Evolutionary conservation across 1,140 invertebrate genomes (phyloP), one percentile per base, ranked within the genome.

Genomic region (Marisa cornuarietis): DNA sequence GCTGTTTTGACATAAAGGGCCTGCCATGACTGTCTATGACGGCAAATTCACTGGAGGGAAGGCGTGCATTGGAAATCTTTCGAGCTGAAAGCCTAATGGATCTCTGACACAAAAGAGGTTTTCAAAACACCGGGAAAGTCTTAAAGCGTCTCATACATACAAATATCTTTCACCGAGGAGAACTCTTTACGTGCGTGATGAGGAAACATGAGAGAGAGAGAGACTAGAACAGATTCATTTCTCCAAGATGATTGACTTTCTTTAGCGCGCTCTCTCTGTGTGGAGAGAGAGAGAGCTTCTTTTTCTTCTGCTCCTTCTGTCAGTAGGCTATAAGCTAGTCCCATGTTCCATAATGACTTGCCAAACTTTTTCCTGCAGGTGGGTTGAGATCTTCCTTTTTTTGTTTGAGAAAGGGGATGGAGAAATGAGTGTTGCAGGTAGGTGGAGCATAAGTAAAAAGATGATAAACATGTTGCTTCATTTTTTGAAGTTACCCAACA

Each of bases 71-170:
- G 52, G 62, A 75, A 26, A 61, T 42, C 24, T 62, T 62, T 62
- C n/a, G 9, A 62, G 52, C 73, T 62, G 73, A 75, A 75, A 75
- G 73, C 7, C 54, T 75, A 62, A 75, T 61, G n/a, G 22, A n/a
- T 68, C 65, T 68, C 22, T 13, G 11, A 22, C 54, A 61, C 22
- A 62, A 24, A 58, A 31, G 73, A 24, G 73, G 49, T 18, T 58
- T 58, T 58, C 54, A 58, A 71, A 71, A 42, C 31, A 42, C 5
- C 18, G 5, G 26, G 18, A 8, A 31, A 18, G 49, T 71, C 31
- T 71, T 26, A 73, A 22, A 54, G 49, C 10, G 2, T 54, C 13
- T 54, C 49, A 51, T 20, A 22, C 16, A 54, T 18, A 54, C 42
- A 18, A 73, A 26, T 49, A 16, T 11, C 69, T 42, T 26, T 71